These are phyloP conservation scores for Taphrorychus bicolor DNA, from an alignment of 2,888 invertebrate genomes.

Conservation along the genomic window DNA sequence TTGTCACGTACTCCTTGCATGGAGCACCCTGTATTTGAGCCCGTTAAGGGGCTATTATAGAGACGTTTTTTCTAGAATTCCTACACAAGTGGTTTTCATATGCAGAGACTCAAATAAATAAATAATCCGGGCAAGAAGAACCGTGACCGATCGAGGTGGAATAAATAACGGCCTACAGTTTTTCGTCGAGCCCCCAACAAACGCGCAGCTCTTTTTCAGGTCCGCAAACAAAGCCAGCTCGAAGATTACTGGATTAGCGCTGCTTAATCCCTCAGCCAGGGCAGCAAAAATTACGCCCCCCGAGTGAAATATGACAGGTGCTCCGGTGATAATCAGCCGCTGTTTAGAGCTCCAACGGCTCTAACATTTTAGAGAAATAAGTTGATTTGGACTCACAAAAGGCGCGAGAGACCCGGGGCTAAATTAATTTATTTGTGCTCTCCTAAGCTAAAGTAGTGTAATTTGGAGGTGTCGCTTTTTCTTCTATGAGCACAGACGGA, in stretches of 20 bases:
- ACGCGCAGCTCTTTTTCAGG: constrained; percentile 19
- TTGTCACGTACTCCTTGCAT: no score
- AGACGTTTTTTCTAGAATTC: not conserved
- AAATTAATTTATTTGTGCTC: not conserved
- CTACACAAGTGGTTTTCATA: no score
- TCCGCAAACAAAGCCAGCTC: constrained; percentile 18
- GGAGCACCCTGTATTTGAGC: no score
- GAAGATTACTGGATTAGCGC: constrained; percentile 22
- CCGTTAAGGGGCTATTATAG: no score
- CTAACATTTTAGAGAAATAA: not conserved
- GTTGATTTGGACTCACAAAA: not conserved
- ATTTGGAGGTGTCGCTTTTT: not conserved
- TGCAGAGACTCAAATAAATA: no score
- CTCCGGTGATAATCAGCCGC: constrained; percentile 4
- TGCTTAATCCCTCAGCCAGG: constrained; percentile 13
- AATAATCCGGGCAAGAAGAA: constrained; percentile 2
- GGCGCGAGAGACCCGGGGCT: not conserved
- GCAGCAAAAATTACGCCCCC: constrained; percentile 7
- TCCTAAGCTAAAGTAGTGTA: not conserved
- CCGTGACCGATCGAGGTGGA: constrained; percentile 9
- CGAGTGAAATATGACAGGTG: constrained; percentile 20
- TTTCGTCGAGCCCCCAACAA: constrained; percentile 14
- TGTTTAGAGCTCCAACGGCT: constrained; percentile 1
- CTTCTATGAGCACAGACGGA: not conserved
- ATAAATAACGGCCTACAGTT: constrained; percentile 14